Base-by-base conservation (phyloP, 2,888 invertebrate species). In the Thymelicus acteon region DNA sequence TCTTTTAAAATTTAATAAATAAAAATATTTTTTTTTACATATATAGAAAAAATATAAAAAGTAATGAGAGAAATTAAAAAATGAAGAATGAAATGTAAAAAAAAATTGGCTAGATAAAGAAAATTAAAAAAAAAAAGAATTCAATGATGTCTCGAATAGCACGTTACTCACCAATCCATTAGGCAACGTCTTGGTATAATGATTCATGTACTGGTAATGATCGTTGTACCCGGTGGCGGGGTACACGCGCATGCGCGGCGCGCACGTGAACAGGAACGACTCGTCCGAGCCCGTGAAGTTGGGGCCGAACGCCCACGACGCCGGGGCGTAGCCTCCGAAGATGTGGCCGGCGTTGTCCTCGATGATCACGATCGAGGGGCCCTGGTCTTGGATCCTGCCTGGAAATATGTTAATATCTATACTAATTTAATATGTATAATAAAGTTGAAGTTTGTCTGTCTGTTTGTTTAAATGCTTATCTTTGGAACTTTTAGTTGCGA, bases 171-270 rank as follows among this genome's bases (percentile, higher is more conserved):
- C 96, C 92, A 99, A 85, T 74, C 99, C 99, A 91, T 99, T 99
- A 0, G 98, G 98, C 95, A 99, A 94, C 0, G 98, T 98, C 90
- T 98, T 97, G 76, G 98, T 98, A 79, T 98, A 97, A 72, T 97
- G 94, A 90, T 99, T 99, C 75, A 99, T 94, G 87, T 99, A 99
- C 92, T 98, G 98, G 87, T 96, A 99, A 85, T 99, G 98, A 74
- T 97, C 95, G 87, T 99, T 98, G 87, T 97, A 98, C 0, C 96
- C 96, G 0, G 98, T 97, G 0, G 97, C 92, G 0, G 95, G 94
- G 85, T 97, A 98, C 2, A 97, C 94, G 48, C 97, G 90, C 95
- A 98, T 97, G 70, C 95, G 95, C 0, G 99, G 99, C 37, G 95
- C 94, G 65, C 98, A 91, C 0, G 97, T 96, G 89, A 98, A 99